Base-by-base conservation (phyloP, 2,888 invertebrate species). In the Fragum sueziense region DNA sequence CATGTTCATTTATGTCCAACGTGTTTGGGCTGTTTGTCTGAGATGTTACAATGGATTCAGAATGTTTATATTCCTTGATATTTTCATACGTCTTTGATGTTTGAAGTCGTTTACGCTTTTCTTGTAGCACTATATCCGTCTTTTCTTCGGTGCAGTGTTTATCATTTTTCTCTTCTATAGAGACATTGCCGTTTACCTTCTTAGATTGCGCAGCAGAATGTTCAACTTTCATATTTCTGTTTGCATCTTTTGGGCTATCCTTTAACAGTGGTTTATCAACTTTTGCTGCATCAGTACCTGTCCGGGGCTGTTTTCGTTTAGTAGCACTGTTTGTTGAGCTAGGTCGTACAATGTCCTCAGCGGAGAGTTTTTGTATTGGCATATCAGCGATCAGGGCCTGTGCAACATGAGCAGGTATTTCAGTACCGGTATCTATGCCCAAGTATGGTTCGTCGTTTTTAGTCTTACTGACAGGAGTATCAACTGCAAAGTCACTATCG, bases 381-480 rank as follows among this genome's bases (percentile, higher is more conserved):
- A 41, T 65, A 25, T 65, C 65, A 25, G 34, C 65, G 14, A 65
- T 65, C 41, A 65, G 25, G 41, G 65, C 37, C 25, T 65, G 37
- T 1, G 65, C 41, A 2, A 65, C 41, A 41, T 65, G 41, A 27
- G n/a, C 2, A 3, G 65, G 65, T 41, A 34, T 9, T 41, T 65
- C 41, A 41, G 1, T 11, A n/a, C 4, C 17, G 0, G 65, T 25
- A 11, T n/a, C 22, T 41, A 47, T 47, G 41, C 41, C 17, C 17
- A 9, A 14, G 17, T 41, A 17, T 41, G 41, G 9, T 27, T 57
- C 29, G 3, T 57, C 25, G 25, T 11, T 3, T 57, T 27, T 57
- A 25, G 52, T 6, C 20, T 17, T n/a, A 11, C 9, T 11, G 2
- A n/a, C 57, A 6, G 2, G 29, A n/a, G 25, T 33, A 6, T 33